Base-by-base conservation (phyloP, 2,113 vertebrate genomes). In the Rhodinocichla rosea region DNA sequence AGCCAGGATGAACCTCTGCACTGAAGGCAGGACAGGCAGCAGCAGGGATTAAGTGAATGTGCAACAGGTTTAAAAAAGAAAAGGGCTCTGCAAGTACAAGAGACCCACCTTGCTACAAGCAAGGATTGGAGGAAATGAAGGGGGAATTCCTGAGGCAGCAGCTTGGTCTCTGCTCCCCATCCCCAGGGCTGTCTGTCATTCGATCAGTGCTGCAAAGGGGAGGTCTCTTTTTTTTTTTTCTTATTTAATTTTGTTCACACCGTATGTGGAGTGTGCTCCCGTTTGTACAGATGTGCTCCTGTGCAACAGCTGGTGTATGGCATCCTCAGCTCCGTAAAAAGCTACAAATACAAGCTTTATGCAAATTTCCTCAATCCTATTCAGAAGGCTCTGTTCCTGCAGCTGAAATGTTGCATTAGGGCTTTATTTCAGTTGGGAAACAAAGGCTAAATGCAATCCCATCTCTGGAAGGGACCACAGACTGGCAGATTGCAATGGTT, bases 21-120 rank as follows among this genome's bases (percentile, higher is more conserved):
- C 47, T 37, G 56, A 33, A 50, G 62, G 35, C 6, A 6, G 44
- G 47, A 37, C 11, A 64, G 40, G 44, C 27, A 64, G 65, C 21
- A 74, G 24, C 4, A 62, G n/a, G 59, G 26, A 35, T 11, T 3
- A 7, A 49, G 11, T 8, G 24, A 11, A 27, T 0, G 0, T 19
- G 21, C 42, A n/a, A 9, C 2, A 55, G 35, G 9, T 56, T 26
- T 3, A 20, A 44, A 39, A 89, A 59, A 42, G 52, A 50, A 62
- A 39, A 87, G 32, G 45, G 15, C 22, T 65, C 37, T 83, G 69
- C 7, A 56, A 87, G 53, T 18, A 4, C 9, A 10, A n/a, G 13
- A 73, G 28, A 20, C 19, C 7, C 37, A 15, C 44, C 35, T 86
- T 55, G 33, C 33, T 71, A 1, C 11, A 65, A 35, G n/a, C 10